These are phyloP conservation scores for Mechanitis messenoides DNA, from an alignment of 2,888 invertebrate species.

Conservation along the genomic window DNA sequence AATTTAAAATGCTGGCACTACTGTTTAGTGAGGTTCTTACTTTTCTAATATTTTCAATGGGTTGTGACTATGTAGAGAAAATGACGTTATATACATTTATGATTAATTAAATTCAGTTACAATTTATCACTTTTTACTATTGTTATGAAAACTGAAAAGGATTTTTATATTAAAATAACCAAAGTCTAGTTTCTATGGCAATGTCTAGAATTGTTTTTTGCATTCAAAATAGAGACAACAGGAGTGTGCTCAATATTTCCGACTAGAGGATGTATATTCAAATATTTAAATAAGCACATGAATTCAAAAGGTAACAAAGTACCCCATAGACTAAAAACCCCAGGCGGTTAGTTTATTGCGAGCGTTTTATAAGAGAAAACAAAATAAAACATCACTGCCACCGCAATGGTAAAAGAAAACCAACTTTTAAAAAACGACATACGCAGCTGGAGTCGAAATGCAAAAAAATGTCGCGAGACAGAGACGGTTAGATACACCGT, in stretches of 20 bases:
- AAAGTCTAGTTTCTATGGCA: not conserved
- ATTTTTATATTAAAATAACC: too few species aligned
- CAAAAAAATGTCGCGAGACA: conserved; percentile 66
- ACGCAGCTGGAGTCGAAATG: conserved; percentile 73
- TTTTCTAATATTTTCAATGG: conserved; percentile 24
- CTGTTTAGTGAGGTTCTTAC: conserved; percentile 24
- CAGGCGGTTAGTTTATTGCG: conserved; percentile 34
- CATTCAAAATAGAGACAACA: not conserved
- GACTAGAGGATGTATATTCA: not conserved
- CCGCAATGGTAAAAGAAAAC: conserved; percentile 50
- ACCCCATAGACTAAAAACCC: conserved; percentile 34
- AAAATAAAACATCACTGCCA: conserved; percentile 56
- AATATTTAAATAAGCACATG: conserved; percentile 1
- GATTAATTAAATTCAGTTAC: not conserved
- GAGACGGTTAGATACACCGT: conserved; percentile 48
- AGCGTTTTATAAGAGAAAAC: conserved; percentile 40
- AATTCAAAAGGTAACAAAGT: conserved; percentile 16
- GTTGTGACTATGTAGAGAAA: conserved; percentile 23
- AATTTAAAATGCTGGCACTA: conserved; percentile 40
- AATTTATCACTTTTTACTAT: too few species aligned
- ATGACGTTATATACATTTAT: conserved; percentile 20
- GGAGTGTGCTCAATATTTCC: not conserved
- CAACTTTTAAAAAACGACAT: conserved; percentile 64
- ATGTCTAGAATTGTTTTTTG: not conserved
- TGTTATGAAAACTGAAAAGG: too few species aligned